A percentile compares a stretch with the other conserved stretches of the same genome.
phyloP scores from a whole-genome alignment of 37 sponge, comb jelly and placozoan genomes.

The Agelas oroides region DNA sequence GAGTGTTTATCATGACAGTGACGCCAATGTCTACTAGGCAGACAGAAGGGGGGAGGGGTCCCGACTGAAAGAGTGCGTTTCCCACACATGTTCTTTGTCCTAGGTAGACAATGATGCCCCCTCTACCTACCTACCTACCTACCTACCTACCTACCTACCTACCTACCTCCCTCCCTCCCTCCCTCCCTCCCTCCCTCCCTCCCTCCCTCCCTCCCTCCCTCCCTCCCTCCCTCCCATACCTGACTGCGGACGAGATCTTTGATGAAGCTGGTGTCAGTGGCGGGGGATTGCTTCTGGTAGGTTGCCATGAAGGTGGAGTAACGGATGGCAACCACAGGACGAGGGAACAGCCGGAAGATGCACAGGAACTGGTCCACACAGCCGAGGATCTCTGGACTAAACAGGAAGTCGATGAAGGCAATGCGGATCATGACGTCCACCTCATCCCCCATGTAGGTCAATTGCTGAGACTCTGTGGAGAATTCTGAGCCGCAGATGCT shows the following conservation, averaged over 20 bases:
- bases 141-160: too few species aligned
- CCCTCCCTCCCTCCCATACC: conserved; percentile 32
- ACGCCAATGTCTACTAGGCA: too few species aligned
- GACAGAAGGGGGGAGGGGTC: too few species aligned
- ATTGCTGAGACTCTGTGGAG: neutral
- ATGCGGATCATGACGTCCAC: conserved; percentile 72
- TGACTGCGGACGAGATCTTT: conserved; percentile 59
- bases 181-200: too few species aligned
- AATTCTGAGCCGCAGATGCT: too few species aligned
- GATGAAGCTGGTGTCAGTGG: conserved; percentile 47
- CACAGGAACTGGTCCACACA: conserved; percentile 43
- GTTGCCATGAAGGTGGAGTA: conserved; percentile 45
- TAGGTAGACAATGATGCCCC: too few species aligned
- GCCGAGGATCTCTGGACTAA: conserved; percentile 67
- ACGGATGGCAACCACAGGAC: conserved; percentile 73
- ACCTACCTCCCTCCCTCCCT: too few species aligned
- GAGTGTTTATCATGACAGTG: too few species aligned
- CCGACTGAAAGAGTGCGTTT: too few species aligned
- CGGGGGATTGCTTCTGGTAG: conserved; percentile 19
- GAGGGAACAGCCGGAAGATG: conserved; percentile 77
- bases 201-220: too few species aligned
- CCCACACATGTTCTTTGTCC: too few species aligned
- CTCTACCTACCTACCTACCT: too few species aligned
- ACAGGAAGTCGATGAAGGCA: conserved; percentile 83
- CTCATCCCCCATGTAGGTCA: conserved; percentile 11